Percentiles rank a stretch among this genome's conserved stretches.
Evolutionary conservation across 2,888 invertebrate genomes (phyloP).

Genomic region (Nezara viridula): DNA sequence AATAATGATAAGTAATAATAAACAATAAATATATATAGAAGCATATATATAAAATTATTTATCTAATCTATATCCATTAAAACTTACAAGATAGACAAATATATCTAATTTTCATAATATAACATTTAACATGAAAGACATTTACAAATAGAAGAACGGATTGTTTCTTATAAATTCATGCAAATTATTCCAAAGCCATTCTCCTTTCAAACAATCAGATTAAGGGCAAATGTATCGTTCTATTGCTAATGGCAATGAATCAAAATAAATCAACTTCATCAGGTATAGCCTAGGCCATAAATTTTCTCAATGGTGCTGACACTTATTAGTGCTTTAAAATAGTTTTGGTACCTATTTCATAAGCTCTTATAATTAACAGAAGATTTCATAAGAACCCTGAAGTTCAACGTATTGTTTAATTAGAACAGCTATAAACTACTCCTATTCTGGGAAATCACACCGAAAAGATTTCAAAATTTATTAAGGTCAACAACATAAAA

Average conservation of each 20-base stretch:
- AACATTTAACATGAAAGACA: conserved; percentile 42
- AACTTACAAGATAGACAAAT: neutral
- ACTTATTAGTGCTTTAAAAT: neutral
- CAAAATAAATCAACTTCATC: neutral
- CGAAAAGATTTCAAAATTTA: neutral
- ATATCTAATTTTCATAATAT: conserved; percentile 36
- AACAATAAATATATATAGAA: neutral
- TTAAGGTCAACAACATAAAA: neutral
- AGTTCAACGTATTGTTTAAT: neutral
- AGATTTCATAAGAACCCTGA: neutral
- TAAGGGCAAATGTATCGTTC: neutral
- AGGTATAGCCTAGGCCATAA: neutral
- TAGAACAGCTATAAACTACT: neutral
- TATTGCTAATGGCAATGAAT: conserved; percentile 16
- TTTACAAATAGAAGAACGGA: conserved; percentile 15
- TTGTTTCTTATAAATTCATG: neutral
- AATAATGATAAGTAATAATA: neutral
- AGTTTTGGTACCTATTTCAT: neutral
- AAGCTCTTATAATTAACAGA: neutral
- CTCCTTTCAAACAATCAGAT: neutral
- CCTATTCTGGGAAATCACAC: neutral
- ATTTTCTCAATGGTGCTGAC: neutral
- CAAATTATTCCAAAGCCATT: neutral
- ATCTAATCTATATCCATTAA: neutral
- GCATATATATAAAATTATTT: neutral